Base-by-base conservation (phyloP, 2,797 vertebrate genomes). In the Valencia hispanica region DNA sequence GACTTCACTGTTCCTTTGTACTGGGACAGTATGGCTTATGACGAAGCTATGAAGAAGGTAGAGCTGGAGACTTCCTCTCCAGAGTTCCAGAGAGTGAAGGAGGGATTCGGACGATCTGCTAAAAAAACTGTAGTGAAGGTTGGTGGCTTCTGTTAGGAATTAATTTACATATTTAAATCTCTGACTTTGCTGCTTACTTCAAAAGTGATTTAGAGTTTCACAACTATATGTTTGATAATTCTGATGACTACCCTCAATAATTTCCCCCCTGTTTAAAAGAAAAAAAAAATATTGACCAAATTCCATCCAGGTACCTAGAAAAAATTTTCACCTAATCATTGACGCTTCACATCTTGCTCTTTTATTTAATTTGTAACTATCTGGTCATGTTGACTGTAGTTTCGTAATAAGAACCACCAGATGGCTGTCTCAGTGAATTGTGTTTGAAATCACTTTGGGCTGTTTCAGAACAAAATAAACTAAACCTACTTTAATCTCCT, bases 1-100 rank as follows among this genome's bases (percentile, higher is more conserved):
- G 94, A 92, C 73, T 94, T 94, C 47, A 45, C 20, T 3, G 43
- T 89, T 5, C 94, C 93, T 25, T 74, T 94, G 59, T 82, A 93
- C 75, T 95, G 94, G 93, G 91, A 94, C 86, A 89, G 55, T 74
- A 92, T 94, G 91, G 55, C 27, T 15, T 0, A 20, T 0, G 12
- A 1, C 32, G 87, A 91, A 11, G 0, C 0, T 0, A 9, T 85
- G 0, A 88, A 87, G 59, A 9, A 34, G 8, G 32, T 91, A 18
- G 0, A 0, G 0, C 75, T 95, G 32, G 9, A 71, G 3, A 5
- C 59, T 22, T 72, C 66, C 25, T 90, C 87, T 68, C 1, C 7
- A 3, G 94, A 95, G 78, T 94, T 85, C 82, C 11, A 2, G 27
- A 47, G 0, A 0, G 82, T 94, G 22, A 89, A 90, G 72, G 11